Base-by-base conservation (phyloP, 1,140 invertebrate genomes). In the Vollenhovia emeryi region DNA sequence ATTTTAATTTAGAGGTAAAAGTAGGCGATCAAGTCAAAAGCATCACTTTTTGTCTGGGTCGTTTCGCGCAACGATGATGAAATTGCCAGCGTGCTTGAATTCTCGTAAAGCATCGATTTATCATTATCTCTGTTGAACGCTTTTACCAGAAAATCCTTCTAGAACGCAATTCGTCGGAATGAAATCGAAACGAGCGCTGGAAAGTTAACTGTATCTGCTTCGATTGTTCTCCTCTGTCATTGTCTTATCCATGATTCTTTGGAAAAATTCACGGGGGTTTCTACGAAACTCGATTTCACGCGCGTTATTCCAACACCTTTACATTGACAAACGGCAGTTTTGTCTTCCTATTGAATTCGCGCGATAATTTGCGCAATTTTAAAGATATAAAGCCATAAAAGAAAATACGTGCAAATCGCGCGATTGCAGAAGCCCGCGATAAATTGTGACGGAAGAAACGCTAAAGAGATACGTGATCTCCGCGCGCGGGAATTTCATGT, bases 91-190 rank as follows among this genome's bases (percentile, higher is more conserved):
- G 36, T 43, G 60, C 8, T 15, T 55, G 30, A 40, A 27, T 15
- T 59, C 15, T 55, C 15, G 9, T 36, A 74, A 75, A 75, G 52
- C 36, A 59, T 75, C 15, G 15, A 60, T 43, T 9, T 75, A 45
- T 66, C 36, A 24, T 40, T 40, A 43, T 75, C 43, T 59, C 9
- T 27, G 15, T 75, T 27, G 52, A 40, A 36, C 21, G 15, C 24
- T 62, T 76, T 21, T 76, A 62, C 3, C 2, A 27, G 15, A 59
- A 75, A 60, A 55, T 75, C 21, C 15, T 55, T 75, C 73, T 75
- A 62, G 57, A 62, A 62, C 1, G 36, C 57, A 76, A 45, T 62
- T 62, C 36, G 33, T 57, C 50, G 13, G 13, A n/a, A 60, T 43
- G 9, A 62, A 76, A 76, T 62, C 13, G 52, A 62, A 62, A 62